Evolutionary conservation across 2,797 vertebrate species (phyloP), one percentile per base, ranked within the genome.

Genomic region (Picus viridis): DNA sequence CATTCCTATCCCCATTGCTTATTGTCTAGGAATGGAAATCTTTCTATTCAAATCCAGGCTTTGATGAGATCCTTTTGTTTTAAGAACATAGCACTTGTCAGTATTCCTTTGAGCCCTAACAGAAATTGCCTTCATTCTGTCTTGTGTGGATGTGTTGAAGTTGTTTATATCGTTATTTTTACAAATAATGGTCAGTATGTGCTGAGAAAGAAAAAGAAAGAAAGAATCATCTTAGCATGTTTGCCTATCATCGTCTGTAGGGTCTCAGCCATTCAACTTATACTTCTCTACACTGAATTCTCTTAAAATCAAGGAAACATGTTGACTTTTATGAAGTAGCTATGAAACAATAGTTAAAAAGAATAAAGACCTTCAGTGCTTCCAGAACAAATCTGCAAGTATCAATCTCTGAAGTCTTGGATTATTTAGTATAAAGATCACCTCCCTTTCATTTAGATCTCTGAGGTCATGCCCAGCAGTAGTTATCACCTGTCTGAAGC

Each of bases 81-180:
- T 53, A 65, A 47, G 39, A 86, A 56, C 9, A 36, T 49, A 74
- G 19, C 11, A 43, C 7, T 81, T 71, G 19, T 61, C 68, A 72
- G 56, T 16, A 43, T 67, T 74, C 36, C 27, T 70, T 76, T 54
- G 77, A 74, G 22, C 23, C 12, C 22, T 73, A 80, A 43, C 32
- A 54, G 58, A 83, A 88, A 59, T 51, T 2, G 16, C 39, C 77
- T 81, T 30, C 9, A 12, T 70, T 80, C 41, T 79, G 64, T 71
- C 83, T 72, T 79, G 16, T 23, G 6, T 29, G 12, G 17, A 47
- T 70, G 6, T 90, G 53, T 74, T 51, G n/a, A 83, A 86, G 62
- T 67, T 56, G 65, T 63, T 67, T 22, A 70, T 83, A 70, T 56
- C 32, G 36, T 83, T 92, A 56, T 86, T 90, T 92, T 88, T 80